Percentiles rank a stretch among this genome's conserved stretches.
These are phyloP conservation scores for Onychostruthus taczanowskii DNA, from an alignment of 2,113 vertebrate species.

Conservation along the genomic window DNA sequence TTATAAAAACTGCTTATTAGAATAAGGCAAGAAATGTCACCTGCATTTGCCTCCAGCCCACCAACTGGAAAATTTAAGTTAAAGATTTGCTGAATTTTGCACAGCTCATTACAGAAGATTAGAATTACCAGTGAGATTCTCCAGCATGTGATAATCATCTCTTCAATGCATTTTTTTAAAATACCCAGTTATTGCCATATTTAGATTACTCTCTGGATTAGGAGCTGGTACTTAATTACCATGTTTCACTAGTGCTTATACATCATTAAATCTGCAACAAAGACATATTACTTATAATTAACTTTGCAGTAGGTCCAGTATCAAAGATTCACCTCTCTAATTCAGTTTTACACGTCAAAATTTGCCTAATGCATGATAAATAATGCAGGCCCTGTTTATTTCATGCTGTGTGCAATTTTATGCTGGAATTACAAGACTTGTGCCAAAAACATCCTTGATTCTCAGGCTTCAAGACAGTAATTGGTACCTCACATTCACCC, in stretches of 20 bases:
- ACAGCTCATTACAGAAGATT: background rate
- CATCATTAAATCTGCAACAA: background rate
- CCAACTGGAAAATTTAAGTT: background rate
- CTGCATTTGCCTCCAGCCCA: background rate
- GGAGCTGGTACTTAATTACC: conserved; percentile 11
- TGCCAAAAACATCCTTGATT: background rate
- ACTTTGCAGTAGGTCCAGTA: conserved; percentile 3
- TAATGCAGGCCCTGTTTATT: conserved; percentile 10
- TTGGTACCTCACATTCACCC: background rate
- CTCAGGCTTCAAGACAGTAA: background rate
- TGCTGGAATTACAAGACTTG: conserved; percentile 16
- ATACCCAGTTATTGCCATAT: background rate
- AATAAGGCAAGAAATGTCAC: conserved; percentile 1
- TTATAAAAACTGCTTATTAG: background rate
- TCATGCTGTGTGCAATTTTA: conserved; percentile 8
- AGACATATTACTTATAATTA: background rate
- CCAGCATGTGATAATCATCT: conserved; percentile 18
- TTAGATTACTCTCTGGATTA: background rate
- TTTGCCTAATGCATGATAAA: background rate
- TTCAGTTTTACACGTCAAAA: background rate
- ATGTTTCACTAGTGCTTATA: background rate
- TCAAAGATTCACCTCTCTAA: background rate
- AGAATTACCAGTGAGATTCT: conserved; percentile 23
- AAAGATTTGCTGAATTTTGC: background rate
- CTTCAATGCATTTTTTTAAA: background rate